phyloP scores from a whole-genome alignment of 1,140 invertebrate genomes.

The Samia ricini region DNA sequence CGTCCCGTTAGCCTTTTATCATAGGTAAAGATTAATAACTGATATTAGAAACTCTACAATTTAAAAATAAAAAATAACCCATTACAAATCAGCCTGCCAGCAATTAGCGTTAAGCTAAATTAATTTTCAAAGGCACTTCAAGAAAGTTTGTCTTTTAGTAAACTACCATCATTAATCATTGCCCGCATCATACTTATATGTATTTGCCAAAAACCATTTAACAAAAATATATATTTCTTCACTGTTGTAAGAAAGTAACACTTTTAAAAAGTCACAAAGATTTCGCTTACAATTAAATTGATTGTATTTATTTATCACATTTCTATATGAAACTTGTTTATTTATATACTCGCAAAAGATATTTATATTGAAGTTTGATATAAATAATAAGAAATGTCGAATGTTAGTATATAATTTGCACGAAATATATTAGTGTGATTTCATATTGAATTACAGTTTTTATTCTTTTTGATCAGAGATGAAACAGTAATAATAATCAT shows the following conservation, averaged over 20 bases:
- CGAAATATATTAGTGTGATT: too few relatives aligned
- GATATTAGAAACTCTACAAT: neutral
- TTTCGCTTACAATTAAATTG: neutral
- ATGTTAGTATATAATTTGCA: too few relatives aligned
- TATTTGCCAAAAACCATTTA: conserved; percentile 20
- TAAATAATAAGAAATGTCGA: too few relatives aligned
- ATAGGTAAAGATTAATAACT: too few relatives aligned
- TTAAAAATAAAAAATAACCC: conserved; percentile 2
- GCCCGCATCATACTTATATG: conserved; percentile 16
- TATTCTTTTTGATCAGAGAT: too few relatives aligned
- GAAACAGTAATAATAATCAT: too few relatives aligned
- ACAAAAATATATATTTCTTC: conserved; percentile 4
- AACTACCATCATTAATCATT: conserved; percentile 25
- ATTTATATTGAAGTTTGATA: too few relatives aligned
- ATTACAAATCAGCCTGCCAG: conserved; percentile 21
- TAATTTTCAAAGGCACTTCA: neutral
- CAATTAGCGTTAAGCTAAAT: conserved; percentile 18
- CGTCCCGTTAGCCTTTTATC: too few relatives aligned
- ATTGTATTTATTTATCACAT: neutral
- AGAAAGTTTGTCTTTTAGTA: neutral
- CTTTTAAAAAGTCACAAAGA: neutral
- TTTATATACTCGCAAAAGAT: neutral
- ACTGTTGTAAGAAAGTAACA: neutral
- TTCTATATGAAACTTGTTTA: neutral
- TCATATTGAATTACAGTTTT: too few relatives aligned